A percentile compares a stretch with the other conserved stretches of the same genome.
Evolutionary conservation across 2,797 vertebrate genomes (phyloP).

Genomic region (Lerista edwardsae): DNA sequence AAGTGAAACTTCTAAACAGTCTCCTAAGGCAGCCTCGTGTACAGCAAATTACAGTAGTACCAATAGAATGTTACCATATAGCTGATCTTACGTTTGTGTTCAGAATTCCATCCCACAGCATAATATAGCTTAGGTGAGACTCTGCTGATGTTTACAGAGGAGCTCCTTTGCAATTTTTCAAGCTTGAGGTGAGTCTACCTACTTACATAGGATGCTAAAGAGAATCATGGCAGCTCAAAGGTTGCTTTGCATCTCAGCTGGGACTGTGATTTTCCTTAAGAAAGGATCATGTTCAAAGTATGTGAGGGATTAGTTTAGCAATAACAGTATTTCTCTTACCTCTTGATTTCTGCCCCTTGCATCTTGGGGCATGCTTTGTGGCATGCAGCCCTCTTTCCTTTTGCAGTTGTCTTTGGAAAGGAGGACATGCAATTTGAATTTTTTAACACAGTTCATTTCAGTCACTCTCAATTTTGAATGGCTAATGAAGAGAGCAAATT

Average conservation of each 20-base stretch:
- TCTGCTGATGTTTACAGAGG: not conserved
- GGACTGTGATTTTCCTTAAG: not conserved
- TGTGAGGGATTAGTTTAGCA: no score
- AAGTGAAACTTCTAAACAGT: no score
- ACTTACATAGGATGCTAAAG: not conserved
- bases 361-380: no score
- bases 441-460: not conserved
- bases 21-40: no score
- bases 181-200: not conserved
- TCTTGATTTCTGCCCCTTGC: not conserved
- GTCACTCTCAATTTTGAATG: not conserved
- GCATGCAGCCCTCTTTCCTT: not conserved
- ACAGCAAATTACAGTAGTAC: no score
- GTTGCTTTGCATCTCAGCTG: not conserved
- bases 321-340: no score
- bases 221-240: not conserved
- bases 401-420: not conserved
- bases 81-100: no score
- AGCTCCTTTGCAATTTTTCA: not conserved
- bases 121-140: not conserved
- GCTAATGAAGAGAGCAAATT: not conserved
- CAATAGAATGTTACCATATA: no score
- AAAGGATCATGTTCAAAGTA: no score
- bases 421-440: not conserved
- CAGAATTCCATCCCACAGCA: not conserved